These are phyloP conservation scores for Cheirogaleus medius DNA, from an alignment of 2,113 vertebrate species.

Conservation along the genomic window DNA sequence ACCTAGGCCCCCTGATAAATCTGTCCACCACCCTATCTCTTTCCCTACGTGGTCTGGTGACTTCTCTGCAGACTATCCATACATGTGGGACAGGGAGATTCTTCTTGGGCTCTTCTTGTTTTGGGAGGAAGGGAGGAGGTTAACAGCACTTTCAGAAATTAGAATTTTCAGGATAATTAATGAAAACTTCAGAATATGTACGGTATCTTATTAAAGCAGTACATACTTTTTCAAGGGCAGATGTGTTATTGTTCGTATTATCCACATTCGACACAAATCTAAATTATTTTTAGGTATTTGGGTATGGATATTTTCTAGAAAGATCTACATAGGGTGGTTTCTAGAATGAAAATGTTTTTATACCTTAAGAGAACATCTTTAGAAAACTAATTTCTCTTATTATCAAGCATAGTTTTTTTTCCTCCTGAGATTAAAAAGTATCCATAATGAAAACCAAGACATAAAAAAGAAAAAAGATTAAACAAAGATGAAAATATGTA, in stretches of 20 bases:
- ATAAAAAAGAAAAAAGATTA: background rate
- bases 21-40: no score
- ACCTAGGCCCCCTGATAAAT: background rate
- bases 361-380: background rate
- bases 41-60: background rate
- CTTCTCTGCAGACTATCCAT: background rate
- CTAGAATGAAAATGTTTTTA: background rate
- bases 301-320: background rate
- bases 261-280: background rate
- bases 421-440: background rate
- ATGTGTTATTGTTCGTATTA: background rate
- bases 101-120: no score
- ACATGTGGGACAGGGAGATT: rapidly evolving
- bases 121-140: background rate
- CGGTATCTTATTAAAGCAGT: background rate
- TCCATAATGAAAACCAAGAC: background rate
- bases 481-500: background rate
- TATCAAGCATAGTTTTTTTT: background rate
- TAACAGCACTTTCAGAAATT: background rate
- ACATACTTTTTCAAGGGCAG: background rate
- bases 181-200: background rate
- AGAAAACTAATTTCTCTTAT: constrained; percentile 23
- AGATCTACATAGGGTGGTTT: background rate
- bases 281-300: background rate
- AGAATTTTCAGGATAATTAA: background rate